Evolutionary conservation across 2,797 vertebrate species (phyloP).

Genomic region (Anomalospiza imberbis): DNA sequence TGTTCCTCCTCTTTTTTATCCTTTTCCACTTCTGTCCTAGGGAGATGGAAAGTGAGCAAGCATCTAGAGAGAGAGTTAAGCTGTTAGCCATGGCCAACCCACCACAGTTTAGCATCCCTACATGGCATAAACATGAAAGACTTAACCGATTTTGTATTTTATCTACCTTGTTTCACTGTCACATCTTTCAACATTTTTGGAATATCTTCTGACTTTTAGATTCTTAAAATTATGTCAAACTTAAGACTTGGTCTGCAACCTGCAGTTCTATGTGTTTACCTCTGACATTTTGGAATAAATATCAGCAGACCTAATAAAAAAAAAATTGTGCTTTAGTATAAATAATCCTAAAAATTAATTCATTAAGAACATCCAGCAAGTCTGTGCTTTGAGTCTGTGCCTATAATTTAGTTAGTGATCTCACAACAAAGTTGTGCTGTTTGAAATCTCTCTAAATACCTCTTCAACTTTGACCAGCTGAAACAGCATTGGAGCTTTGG

Average conservation of each 20-base stretch:
- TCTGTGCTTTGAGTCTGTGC: neutral
- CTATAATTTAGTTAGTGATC: neutral
- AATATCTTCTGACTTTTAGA: neutral
- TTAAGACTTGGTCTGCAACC: neutral
- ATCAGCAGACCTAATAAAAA: neutral
- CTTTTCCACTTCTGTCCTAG: neutral
- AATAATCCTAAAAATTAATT: neutral
- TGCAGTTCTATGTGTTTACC: neutral
- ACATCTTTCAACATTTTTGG: neutral
- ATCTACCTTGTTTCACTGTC: neutral
- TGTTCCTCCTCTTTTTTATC: neutral
- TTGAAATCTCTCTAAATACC: neutral
- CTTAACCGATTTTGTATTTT: neutral
- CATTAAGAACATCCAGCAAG: neutral
- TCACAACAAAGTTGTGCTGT: neutral
- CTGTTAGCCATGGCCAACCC: neutral
- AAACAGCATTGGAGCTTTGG: neutral
- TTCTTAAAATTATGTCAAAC: neutral
- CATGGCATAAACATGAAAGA: neutral
- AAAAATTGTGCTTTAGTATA: neutral
- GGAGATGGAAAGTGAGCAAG: neutral
- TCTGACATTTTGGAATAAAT: neutral
- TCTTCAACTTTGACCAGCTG: neutral
- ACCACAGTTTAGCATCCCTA: neutral
- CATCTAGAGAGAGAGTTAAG: neutral